Conservation (phyloP, 2,888 invertebrate genomes). For the Coelinius sp. region DNA sequence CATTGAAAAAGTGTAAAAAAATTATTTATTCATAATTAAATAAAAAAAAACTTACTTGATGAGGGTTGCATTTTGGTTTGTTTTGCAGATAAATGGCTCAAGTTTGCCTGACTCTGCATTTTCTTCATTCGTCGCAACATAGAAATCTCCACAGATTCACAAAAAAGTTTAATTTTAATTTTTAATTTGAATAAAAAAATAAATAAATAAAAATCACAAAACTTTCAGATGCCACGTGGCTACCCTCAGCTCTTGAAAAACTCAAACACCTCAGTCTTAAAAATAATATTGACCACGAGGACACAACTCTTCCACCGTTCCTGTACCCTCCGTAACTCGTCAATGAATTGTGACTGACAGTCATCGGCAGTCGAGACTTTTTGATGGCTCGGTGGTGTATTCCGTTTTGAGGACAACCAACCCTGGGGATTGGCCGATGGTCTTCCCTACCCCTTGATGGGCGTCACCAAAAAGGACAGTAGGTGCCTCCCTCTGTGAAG, state of each 20-base stretch:
- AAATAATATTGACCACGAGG: neutral
- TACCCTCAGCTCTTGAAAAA: neutral
- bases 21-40: neutral
- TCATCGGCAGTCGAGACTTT: slow-evolving; percentile 60
- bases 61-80: slow-evolving; percentile 63
- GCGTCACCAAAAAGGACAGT: slow-evolving; percentile 53
- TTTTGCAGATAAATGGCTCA: slow-evolving; percentile 55
- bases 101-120: slow-evolving; percentile 55
- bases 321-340: slow-evolving; percentile 44
- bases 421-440: slow-evolving; percentile 54
- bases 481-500: slow-evolving; percentile 17
- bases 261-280: neutral
- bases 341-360: slow-evolving; percentile 60
- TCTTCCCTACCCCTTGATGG: slow-evolving; percentile 59
- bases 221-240: neutral
- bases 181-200: neutral
- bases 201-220: neutral
- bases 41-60: slow-evolving; percentile 61
- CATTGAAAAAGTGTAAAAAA: neutral
- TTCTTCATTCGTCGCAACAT: neutral
- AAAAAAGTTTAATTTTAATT: neutral
- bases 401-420: slow-evolving; percentile 44
- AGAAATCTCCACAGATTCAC: neutral
- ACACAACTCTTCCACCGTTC: neutral
- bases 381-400: slow-evolving; percentile 55